Percentiles rank a stretch among this genome's conserved stretches.
phyloP scores from a whole-genome alignment of 2,113 vertebrate species.

The Tragelaphus strepsiceros region DNA sequence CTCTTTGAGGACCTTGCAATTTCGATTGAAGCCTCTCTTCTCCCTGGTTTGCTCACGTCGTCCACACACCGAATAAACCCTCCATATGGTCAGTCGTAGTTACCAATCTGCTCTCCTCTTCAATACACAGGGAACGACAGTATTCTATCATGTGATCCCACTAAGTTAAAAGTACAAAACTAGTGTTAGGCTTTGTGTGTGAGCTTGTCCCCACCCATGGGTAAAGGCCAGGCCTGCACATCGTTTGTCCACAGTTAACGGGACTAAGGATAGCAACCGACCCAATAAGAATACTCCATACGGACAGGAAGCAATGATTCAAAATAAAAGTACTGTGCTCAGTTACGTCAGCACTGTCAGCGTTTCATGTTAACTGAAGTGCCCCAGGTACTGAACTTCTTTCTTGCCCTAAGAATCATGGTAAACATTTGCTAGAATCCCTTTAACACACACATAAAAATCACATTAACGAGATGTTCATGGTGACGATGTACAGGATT shows the following conservation, averaged over 20 bases:
- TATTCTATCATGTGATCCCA: not conserved
- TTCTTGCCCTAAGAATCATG: not conserved
- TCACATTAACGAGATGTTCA: too few species aligned
- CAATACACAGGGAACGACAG: not conserved
- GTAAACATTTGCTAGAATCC: not conserved
- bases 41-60: not conserved
- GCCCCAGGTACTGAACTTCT: not conserved
- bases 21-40: not conserved
- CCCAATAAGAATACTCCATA: not conserved
- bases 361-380: fast-evolving
- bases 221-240: not conserved
- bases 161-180: not conserved
- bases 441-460: not conserved
- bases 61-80: not conserved
- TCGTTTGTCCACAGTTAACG: not conserved
- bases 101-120: not conserved
- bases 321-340: not conserved
- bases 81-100: not conserved
- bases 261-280: not conserved
- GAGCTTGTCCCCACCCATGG: too few species aligned
- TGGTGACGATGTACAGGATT: not conserved
- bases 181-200: not conserved
- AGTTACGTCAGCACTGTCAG: not conserved
- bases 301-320: not conserved
- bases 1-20: not conserved